Evolutionary conservation across 2,888 invertebrate species (phyloP).

Genomic region (Tetranychus piercei): DNA sequence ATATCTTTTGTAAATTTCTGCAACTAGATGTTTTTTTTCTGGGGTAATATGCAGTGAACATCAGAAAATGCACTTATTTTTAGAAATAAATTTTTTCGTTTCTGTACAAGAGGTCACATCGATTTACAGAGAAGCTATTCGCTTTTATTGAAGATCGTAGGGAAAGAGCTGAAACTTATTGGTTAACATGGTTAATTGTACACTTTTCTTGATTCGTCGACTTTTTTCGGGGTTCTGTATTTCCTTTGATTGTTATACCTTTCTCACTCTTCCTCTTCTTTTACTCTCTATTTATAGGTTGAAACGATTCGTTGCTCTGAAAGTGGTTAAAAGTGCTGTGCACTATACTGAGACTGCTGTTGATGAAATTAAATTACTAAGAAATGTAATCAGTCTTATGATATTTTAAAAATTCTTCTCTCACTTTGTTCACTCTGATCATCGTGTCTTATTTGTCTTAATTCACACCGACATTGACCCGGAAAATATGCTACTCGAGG

Average conservation of each 20-base stretch:
- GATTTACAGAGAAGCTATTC: too few species aligned
- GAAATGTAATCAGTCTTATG: neutral
- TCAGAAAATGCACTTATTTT: too few species aligned
- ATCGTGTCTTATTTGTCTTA: constrained; percentile 50
- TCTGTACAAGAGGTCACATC: too few species aligned
- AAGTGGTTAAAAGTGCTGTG: constrained; percentile 95
- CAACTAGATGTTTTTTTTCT: too few species aligned
- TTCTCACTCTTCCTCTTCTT: neutral
- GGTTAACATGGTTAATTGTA: too few species aligned
- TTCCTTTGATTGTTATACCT: neutral
- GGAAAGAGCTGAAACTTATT: too few species aligned
- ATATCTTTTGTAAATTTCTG: too few species aligned
- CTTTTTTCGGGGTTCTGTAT: too few species aligned
- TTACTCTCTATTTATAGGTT: neutral
- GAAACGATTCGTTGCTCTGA: constrained; percentile 88
- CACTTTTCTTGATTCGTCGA: too few species aligned
- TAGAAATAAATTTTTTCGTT: too few species aligned
- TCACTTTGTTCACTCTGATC: neutral
- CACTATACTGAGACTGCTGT: constrained; percentile 98
- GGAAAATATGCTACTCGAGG: constrained; percentile 38
- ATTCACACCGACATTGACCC: constrained; percentile 41
- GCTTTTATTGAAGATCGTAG: too few species aligned
- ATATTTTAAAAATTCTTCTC: neutral
- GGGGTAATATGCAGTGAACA: too few species aligned
- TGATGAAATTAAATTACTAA: constrained; percentile 94